phyloP scores from a whole-genome alignment of 2,888 invertebrate species.

The Philhelius pedissequus region DNA sequence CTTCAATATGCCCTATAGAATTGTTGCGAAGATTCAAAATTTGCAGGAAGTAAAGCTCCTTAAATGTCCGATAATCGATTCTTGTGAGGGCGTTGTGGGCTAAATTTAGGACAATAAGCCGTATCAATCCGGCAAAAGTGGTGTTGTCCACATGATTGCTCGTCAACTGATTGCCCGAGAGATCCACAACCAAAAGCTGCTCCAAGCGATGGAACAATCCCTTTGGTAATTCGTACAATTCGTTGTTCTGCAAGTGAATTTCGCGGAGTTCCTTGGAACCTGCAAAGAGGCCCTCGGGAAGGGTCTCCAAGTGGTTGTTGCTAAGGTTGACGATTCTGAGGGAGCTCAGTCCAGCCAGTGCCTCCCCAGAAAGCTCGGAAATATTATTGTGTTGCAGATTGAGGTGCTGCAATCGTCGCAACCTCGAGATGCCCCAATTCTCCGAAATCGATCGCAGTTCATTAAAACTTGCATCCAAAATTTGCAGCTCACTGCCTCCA shows the following conservation, averaged over 20 bases:
- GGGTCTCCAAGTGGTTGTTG: constrained; percentile 88
- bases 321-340: constrained; percentile 92
- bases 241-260: constrained; percentile 91
- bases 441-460: constrained; percentile 86
- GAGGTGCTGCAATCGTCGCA: constrained; percentile 89
- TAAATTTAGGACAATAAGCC: constrained; percentile 90
- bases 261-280: constrained; percentile 90
- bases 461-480: constrained; percentile 90
- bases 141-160: constrained; percentile 92
- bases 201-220: constrained; percentile 91
- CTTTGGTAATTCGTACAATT: constrained; percentile 88
- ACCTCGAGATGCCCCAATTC: constrained; percentile 86
- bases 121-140: constrained; percentile 91
- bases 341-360: constrained; percentile 88
- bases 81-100: constrained; percentile 91
- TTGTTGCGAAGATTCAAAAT: constrained; percentile 92
- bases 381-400: constrained; percentile 91
- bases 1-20: constrained; percentile 92
- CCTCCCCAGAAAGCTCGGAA: constrained; percentile 88
- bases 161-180: constrained; percentile 91
- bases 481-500: constrained; percentile 85
- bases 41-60: constrained; percentile 91
- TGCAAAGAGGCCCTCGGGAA: constrained; percentile 91
- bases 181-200: constrained; percentile 89
- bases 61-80: constrained; percentile 91